Base-by-base conservation (phyloP, 2,797 vertebrate genomes). In the Liasis olivaceus region DNA sequence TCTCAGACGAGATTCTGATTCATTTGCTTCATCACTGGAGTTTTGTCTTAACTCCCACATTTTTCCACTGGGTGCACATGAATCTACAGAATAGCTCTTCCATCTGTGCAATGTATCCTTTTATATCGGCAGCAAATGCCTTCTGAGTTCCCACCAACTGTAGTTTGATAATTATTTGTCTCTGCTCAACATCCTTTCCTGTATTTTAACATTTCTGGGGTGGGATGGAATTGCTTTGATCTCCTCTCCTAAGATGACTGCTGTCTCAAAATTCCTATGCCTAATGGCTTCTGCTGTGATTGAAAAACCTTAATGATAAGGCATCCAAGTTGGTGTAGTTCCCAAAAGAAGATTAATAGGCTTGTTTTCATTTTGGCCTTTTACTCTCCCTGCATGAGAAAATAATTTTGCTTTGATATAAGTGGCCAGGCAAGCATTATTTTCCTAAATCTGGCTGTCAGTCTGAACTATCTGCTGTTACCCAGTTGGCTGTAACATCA, bases 61-160 rank as follows among this genome's bases (percentile, higher is more conserved):
- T 87, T 90, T 88, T 88, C 89, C 31, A 90, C 58, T 81, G 85
- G 47, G 89, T 91, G 69, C 85, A 88, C 81, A 93, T 47, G 59
- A 93, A 90, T 60, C 89, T 90, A 66, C 85, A 93, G 69, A 93
- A 93, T 59, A 56, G 28, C 42, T 91, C 3, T 1, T 90, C 91
- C 42, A 62, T 84, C 42, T 28, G 0, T 13, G 28, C 9, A 0
- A 4, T 62, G 88, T 13, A 72, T 85, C 56, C 24, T 42, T 51
- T 42, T 62, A 42, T 24, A 90, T 3, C 14, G 9, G 36, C 0
- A 15, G 36, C 92, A 95, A 59, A 1, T n/a, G 88, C 56, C 5
- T 90, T 90, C 81, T n/a, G 42, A 90, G 66, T 90, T 88, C 69
- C 64, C 47, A 72, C 11, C 20, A 88, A 77, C 14, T 85, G 58